Evolutionary conservation across 2,888 invertebrate species (phyloP).

Genomic region (Tiliacea aurago): DNA sequence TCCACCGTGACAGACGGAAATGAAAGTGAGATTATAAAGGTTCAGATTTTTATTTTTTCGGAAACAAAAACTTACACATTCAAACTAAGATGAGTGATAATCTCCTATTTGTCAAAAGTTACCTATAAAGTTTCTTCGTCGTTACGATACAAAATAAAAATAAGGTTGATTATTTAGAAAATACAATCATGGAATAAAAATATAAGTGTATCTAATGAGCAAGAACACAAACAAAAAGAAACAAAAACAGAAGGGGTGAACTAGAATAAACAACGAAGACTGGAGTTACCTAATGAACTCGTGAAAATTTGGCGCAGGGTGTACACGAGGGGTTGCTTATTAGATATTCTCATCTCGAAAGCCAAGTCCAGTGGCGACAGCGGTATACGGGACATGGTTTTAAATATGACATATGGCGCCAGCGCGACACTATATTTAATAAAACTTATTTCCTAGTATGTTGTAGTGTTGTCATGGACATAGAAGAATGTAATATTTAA

Average conservation of each 20-base stretch:
- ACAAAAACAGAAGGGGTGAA: constrained; percentile 76
- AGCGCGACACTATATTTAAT: constrained; percentile 48
- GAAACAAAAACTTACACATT: background rate
- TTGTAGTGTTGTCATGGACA: background rate
- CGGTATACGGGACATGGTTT: constrained; percentile 71
- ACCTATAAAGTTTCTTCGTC: background rate
- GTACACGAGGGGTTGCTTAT: constrained; percentile 81
- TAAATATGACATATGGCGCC: constrained; percentile 69
- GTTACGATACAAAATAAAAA: constrained; percentile 1
- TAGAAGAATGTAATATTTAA: constrained; percentile 1
- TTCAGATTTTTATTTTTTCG: background rate
- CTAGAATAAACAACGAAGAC: constrained; percentile 84
- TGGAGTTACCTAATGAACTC: constrained; percentile 84
- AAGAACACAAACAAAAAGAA: constrained; percentile 76
- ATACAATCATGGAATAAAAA: constrained; percentile 40
- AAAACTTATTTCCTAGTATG: constrained; percentile 24
- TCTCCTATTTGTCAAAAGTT: background rate
- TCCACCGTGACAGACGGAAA: too few relatives aligned
- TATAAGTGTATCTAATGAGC: constrained; percentile 69
- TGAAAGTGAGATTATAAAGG: background rate
- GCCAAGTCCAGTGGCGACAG: constrained; percentile 74
- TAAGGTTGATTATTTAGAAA: constrained; percentile 17
- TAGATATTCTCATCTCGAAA: constrained; percentile 82
- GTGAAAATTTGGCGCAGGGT: constrained; percentile 82
- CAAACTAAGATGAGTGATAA: background rate